Percentiles rank a stretch among this genome's conserved stretches.
These are phyloP conservation scores for Eptatretus burgeri DNA, from an alignment of 2,113 vertebrate species.

Conservation along the genomic window DNA sequence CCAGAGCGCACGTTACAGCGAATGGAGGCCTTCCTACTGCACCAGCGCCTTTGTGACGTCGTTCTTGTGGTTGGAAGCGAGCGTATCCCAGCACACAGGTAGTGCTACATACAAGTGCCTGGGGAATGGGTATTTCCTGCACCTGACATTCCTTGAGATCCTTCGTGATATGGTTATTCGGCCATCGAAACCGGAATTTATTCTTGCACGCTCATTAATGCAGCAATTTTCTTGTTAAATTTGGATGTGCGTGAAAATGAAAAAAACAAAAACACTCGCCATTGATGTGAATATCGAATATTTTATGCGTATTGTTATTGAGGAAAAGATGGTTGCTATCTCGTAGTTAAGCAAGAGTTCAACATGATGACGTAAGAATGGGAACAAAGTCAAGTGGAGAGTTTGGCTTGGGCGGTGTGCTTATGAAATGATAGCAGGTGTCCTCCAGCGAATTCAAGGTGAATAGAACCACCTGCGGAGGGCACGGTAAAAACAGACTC, in stretches of 20 bases:
- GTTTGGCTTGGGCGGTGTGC: no score
- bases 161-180: background rate
- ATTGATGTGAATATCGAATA: no score
- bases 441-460: no score
- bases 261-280: no score
- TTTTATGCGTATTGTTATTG: no score
- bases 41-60: constrained; percentile 33
- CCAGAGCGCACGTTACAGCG: constrained; percentile 32
- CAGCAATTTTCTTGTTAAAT: background rate
- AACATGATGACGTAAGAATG: no score
- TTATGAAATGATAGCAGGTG: no score
- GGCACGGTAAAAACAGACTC: no score
- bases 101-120: constrained; percentile 6
- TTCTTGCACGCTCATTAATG: background rate
- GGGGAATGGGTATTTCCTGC: background rate
- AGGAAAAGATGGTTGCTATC: no score
- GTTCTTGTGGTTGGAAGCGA: constrained; percentile 29
- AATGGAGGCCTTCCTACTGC: constrained; percentile 34
- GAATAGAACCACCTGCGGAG: no score
- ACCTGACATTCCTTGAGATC: background rate
- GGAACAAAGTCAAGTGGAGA: no score
- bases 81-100: constrained; percentile 37
- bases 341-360: no score
- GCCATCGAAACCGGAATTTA: background rate
- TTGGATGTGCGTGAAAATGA: background rate